phyloP scores from a whole-genome alignment of 2,797 vertebrate genomes.

The Eidolon dupreanum region DNA sequence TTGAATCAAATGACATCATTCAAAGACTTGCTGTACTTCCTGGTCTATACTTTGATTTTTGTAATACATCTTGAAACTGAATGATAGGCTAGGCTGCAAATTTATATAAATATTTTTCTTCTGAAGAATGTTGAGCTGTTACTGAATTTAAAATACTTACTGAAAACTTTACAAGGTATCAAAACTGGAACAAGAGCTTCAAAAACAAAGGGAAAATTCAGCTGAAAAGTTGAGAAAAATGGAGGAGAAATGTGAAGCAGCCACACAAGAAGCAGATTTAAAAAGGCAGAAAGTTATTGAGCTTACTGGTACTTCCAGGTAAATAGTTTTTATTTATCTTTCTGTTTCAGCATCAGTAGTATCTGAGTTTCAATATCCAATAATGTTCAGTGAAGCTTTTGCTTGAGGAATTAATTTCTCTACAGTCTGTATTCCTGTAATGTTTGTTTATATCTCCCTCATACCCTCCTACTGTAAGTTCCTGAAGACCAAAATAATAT shows the following conservation, averaged over 20 bases:
- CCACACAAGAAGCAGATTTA: constrained; percentile 84
- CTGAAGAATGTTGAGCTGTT: constrained; percentile 35
- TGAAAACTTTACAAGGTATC: constrained; percentile 87
- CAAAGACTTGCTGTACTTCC: not conserved
- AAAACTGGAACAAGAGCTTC: constrained; percentile 91
- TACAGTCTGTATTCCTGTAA: not conserved
- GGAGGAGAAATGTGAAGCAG: constrained; percentile 85
- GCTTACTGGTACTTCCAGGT: constrained; percentile 81
- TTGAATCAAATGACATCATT: not conserved
- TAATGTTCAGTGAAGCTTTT: constrained; percentile 43
- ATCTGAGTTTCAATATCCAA: constrained; percentile 39
- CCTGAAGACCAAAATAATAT: not conserved
- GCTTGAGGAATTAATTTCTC: constrained; percentile 47
- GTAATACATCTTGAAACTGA: not conserved
- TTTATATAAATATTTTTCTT: constrained; percentile 52
- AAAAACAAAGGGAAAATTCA: constrained; percentile 86
- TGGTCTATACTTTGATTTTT: constrained; percentile 45
- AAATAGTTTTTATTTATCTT: constrained; percentile 66
- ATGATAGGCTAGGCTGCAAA: not conserved
- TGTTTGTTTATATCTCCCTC: constrained; percentile 3
- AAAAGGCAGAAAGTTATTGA: constrained; percentile 84
- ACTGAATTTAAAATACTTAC: constrained; percentile 59
- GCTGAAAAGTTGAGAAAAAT: constrained; percentile 86
- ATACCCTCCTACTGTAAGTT: not conserved
- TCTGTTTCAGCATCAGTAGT: not conserved